Evolutionary conservation across 2,797 vertebrate genomes (phyloP).

Genomic region (Sylvilagus floridanus): DNA sequence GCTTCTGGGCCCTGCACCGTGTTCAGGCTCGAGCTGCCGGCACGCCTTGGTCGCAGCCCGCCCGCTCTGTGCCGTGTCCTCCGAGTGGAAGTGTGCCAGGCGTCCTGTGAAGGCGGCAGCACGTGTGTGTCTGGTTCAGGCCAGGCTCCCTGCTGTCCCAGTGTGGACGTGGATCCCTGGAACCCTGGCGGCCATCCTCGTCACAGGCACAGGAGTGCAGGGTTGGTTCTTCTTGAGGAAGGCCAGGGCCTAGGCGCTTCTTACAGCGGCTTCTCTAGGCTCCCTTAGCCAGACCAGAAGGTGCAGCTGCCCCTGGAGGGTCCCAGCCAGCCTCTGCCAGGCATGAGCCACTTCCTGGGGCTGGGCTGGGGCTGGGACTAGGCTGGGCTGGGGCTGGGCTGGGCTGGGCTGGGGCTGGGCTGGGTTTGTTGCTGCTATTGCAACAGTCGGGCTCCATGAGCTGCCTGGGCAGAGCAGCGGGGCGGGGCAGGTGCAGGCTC

Average conservation of each 20-base stretch:
- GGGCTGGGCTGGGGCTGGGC: no score
- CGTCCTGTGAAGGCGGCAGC: constrained; percentile 18
- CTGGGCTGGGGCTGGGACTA: not conserved
- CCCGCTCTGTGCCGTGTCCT: no score
- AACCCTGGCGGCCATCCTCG: not conserved
- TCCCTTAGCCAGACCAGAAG: not conserved
- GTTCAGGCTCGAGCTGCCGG: no score
- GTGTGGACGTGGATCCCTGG: not conserved
- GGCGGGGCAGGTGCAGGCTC: no score
- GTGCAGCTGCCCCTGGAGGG: not conserved
- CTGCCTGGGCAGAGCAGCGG: no score
- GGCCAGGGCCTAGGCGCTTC: not conserved
- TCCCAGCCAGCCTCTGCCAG: not conserved
- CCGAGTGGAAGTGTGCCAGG: constrained; percentile 16
- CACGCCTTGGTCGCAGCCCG: no score
- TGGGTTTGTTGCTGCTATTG: no score
- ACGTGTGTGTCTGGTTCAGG: not conserved
- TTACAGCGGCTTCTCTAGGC: not conserved
- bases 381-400: no score
- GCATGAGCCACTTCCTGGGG: not conserved
- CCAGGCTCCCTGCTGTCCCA: not conserved
- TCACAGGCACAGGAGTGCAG: not conserved
- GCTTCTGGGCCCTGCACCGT: not conserved
- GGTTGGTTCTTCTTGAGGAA: not conserved
- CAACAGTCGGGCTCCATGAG: no score